phyloP scores from a whole-genome alignment of 1,140 invertebrate genomes.

The Augochlora pura region DNA sequence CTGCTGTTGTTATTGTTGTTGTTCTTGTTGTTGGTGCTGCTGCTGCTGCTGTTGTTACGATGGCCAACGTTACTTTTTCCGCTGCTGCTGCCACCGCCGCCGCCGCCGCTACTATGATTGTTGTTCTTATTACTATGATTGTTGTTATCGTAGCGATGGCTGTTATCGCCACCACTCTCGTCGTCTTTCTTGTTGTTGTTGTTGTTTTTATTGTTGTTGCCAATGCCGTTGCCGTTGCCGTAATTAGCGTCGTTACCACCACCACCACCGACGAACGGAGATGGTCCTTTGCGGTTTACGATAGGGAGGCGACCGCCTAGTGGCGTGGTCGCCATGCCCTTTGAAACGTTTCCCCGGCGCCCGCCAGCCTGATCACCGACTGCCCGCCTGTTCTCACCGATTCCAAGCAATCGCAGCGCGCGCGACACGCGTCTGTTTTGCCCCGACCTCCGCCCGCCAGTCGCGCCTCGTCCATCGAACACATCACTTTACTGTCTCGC shows the following conservation, averaged over 20 bases:
- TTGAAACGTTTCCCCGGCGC: slow-evolving; percentile 78
- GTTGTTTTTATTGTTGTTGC: slow-evolving; percentile 63
- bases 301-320: slow-evolving; percentile 80
- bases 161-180: not conserved
- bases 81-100: not conserved
- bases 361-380: slow-evolving; percentile 79
- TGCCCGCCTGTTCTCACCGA: slow-evolving; percentile 71
- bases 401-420: slow-evolving; percentile 64
- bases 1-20: too few relatives aligned
- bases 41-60: slow-evolving; percentile 62
- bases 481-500: slow-evolving; percentile 74
- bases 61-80: slow-evolving; percentile 12
- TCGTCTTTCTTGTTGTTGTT: not conserved
- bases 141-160: slow-evolving; percentile 66
- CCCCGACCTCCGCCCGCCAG: slow-evolving; percentile 77
- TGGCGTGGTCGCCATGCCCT: slow-evolving; percentile 80
- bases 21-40: too few relatives aligned
- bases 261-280: slow-evolving; percentile 74
- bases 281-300: slow-evolving; percentile 78
- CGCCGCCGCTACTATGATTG: not conserved
- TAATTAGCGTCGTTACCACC: slow-evolving; percentile 55
- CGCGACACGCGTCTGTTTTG: slow-evolving; percentile 66
- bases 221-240: not conserved
- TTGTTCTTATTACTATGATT: slow-evolving; percentile 52
- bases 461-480: slow-evolving; percentile 78